Evolutionary conservation across 2,113 vertebrate species (phyloP).

Genomic region (Cyprinodon variegatus): DNA sequence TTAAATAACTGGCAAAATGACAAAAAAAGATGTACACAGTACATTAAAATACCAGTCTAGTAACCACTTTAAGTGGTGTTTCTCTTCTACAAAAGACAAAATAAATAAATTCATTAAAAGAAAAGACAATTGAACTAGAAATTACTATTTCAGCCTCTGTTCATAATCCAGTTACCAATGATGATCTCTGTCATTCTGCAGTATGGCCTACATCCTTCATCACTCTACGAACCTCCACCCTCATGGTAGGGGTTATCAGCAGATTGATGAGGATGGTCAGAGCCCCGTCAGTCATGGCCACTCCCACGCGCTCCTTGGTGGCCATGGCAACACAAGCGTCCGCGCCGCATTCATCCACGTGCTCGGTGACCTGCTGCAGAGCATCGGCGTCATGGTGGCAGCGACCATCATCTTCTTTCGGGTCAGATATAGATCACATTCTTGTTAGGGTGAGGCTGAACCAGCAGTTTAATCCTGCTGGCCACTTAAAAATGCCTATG

Average conservation of each 20-base stretch:
- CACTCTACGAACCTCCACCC: conserved; percentile 85
- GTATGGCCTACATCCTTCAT: conserved; percentile 96
- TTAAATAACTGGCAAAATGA: no score
- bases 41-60: no score
- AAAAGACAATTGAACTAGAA: background rate
- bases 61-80: no score
- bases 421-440: conserved; percentile 79
- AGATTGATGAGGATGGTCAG: conserved; percentile 83
- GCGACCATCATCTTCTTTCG: conserved; percentile 94
- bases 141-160: background rate
- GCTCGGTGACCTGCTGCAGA: conserved; percentile 95
- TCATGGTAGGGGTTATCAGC: conserved; percentile 86
- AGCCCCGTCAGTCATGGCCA: conserved; percentile 67
- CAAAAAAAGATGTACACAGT: no score
- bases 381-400: conserved; percentile 90
- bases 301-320: conserved; percentile 65
- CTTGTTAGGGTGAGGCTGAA: conserved; percentile 31
- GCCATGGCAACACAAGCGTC: conserved; percentile 89
- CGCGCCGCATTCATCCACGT: conserved; percentile 95
- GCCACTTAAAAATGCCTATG: background rate
- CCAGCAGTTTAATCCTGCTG: conserved; percentile 6
- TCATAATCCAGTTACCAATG: no score
- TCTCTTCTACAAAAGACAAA: background rate
- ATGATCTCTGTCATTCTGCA: conserved; percentile 54
- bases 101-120: background rate